Evolutionary conservation across 2,888 invertebrate genomes (phyloP).

Genomic region (Pasiphila rectangulata): DNA sequence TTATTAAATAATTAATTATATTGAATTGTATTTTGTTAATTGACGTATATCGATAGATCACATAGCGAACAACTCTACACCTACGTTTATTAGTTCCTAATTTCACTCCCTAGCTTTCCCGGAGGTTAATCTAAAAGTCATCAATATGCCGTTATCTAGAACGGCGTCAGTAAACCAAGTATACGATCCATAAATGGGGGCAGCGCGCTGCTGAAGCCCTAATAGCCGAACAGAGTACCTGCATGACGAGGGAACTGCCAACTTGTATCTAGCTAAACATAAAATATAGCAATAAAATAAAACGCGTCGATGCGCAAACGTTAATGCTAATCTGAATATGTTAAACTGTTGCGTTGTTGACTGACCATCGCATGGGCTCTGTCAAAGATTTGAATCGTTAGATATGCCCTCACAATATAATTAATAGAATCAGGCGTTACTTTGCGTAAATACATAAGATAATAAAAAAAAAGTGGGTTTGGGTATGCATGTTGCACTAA

Average conservation of each 20-base stretch:
- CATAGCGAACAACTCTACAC: no score
- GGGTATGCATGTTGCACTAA: no score
- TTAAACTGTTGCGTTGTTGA: neutral
- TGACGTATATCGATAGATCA: no score
- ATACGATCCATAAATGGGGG: conserved; percentile 70
- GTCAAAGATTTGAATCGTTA: no score
- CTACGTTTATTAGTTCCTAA: conserved; percentile 39
- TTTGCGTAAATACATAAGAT: no score
- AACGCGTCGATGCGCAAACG: conserved; percentile 53
- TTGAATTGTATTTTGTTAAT: no score
- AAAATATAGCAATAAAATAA: conserved; percentile 65
- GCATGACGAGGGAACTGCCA: conserved; percentile 57
- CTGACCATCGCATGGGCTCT: no score
- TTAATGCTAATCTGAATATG: conserved; percentile 54
- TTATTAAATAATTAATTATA: no score
- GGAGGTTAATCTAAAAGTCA: conserved; percentile 62
- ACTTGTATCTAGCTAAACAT: conserved; percentile 59
- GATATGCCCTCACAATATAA: no score
- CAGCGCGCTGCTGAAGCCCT: conserved; percentile 50
- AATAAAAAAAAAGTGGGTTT: no score
- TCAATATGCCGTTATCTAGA: conserved; percentile 68
- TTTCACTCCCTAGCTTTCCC: conserved; percentile 52
- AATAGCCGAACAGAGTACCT: conserved; percentile 54
- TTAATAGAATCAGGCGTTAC: no score
- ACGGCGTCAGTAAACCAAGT: conserved; percentile 63